phyloP scores from a whole-genome alignment of 1,140 invertebrate genomes.

The Anastatus disparis region DNA sequence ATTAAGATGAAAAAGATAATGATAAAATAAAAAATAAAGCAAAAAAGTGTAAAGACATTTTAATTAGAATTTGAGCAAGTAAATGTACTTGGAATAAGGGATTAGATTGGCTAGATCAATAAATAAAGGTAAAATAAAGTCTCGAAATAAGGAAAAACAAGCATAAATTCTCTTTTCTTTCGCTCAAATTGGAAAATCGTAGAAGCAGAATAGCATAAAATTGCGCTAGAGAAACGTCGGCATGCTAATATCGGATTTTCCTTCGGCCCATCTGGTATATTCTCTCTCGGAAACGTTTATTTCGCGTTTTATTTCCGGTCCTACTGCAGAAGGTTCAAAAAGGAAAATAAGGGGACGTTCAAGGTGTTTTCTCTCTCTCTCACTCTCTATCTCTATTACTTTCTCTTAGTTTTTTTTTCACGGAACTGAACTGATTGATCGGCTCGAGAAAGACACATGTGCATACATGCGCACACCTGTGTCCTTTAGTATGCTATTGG shows the following conservation, averaged over 20 bases:
- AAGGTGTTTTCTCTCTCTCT: too few species aligned
- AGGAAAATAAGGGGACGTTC: not conserved
- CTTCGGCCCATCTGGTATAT: constrained; percentile 6
- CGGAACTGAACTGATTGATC: too few species aligned
- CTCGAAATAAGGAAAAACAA: constrained; percentile 3
- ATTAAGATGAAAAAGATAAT: too few species aligned
- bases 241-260: constrained; percentile 27
- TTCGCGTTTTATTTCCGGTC: constrained; percentile 30
- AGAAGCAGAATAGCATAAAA: not conserved
- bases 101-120: not conserved
- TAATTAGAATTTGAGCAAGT: not conserved
- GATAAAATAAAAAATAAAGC: too few species aligned
- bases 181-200: not conserved
- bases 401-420: too few species aligned
- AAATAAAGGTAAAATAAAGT: not conserved
- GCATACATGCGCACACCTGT: too few species aligned
- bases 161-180: not conserved
- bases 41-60: not conserved
- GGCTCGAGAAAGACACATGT: too few species aligned
- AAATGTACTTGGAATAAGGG: too few species aligned
- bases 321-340: not conserved
- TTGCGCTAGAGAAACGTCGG: too few species aligned
- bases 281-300: constrained; percentile 30
- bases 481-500: too few species aligned
- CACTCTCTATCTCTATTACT: too few species aligned